Conservation (phyloP, 2,113 vertebrate genomes). For the Thermophis baileyi region DNA sequence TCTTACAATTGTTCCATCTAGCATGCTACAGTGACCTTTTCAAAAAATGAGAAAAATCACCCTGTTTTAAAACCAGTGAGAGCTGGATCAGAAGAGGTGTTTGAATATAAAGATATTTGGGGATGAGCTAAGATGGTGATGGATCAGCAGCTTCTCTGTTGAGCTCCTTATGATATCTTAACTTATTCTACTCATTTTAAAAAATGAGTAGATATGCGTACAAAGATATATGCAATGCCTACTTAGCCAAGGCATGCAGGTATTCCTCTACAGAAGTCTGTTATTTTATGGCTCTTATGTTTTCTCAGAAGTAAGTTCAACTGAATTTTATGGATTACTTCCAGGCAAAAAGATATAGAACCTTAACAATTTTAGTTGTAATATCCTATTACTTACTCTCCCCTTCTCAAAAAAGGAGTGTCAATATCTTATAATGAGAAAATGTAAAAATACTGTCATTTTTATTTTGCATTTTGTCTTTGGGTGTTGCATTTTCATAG, state of each 20-base stretch:
- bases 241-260: no score
- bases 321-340: not conserved
- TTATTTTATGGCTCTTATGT: not conserved
- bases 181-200: not conserved
- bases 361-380: not conserved
- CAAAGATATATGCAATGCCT: not conserved
- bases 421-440: constrained; percentile 22
- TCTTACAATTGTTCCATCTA: not conserved
- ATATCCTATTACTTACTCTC: not conserved
- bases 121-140: not conserved
- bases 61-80: not conserved
- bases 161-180: not conserved
- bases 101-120: not conserved
- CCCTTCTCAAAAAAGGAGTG: fast-evolving
- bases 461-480: constrained; percentile 32
- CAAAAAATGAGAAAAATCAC: not conserved
- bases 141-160: not conserved
- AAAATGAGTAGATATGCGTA: not conserved
- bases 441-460: constrained; percentile 15
- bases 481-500: constrained; percentile 24
- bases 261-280: not conserved
- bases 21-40: not conserved
- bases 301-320: not conserved
- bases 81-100: not conserved
- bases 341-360: not conserved